Evolutionary conservation across 2,888 invertebrate species (phyloP), one percentile per base, ranked within the genome.

Genomic region (Meteorus colon): DNA sequence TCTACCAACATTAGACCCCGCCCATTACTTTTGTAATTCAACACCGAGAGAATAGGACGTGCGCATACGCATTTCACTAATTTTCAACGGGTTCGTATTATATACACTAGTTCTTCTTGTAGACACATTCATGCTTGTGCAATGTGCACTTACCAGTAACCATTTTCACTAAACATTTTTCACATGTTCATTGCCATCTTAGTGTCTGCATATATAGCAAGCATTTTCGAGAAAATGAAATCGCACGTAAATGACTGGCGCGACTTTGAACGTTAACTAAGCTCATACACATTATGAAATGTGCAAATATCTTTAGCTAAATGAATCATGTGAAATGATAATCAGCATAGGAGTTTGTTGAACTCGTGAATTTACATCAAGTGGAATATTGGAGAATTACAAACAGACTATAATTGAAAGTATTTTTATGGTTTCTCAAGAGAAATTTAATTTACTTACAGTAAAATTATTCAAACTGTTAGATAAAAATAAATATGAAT

Each of bases 101-200:
- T 29, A 63, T 29, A 31, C 6, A 5, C 1, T 0, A 55, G 37
- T 37, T 16, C 65, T 65, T 65, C n/a, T 65, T 0, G 37, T 19
- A 34, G 19, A 37, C 37, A 16, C 12, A 19, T 37, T 65, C n/a
- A 34, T n/a, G 19, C 37, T 65, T 55, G 55, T 19, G 55, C 55
- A 55, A 55, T 55, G 55, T 55, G 27, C 71, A 59, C 55, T 34
- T 29, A 19, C 60, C 19, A 45, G 37, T 73, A 27, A 73, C 41
- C 66, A 73, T 24, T 73, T 67, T 27, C 55, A 66, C 41, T 60
- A 67, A 66, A 66, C 6, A 67, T 73, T 73, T 59, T 59, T 67
- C 73, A 67, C 55, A 27, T 41, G 37, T 37, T 73, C 73, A 60
- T 73, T 67, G 66, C 45, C 67, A 66, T 73, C 55, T 73, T 69